Conservation (phyloP, 2,888 invertebrate species). For the Ectropis crepuscularia region DNA sequence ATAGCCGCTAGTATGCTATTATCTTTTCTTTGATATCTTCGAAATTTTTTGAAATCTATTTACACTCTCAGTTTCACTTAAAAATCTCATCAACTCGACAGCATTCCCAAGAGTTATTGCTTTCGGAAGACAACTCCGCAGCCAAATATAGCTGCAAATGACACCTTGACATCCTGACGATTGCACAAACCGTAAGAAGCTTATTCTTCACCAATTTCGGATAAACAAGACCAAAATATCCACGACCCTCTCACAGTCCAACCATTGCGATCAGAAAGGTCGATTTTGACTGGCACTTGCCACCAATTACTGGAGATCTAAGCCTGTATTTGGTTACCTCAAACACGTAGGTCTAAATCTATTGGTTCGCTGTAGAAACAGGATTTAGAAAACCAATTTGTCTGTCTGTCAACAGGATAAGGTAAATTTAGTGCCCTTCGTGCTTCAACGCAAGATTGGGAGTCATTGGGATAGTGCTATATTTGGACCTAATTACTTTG, state of each 20-base stretch:
- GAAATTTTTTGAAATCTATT: background rate
- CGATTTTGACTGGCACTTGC: slow-evolving; percentile 28
- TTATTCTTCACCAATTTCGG: slow-evolving; percentile 57
- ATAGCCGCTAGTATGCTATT: background rate
- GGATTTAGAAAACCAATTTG: slow-evolving; percentile 74
- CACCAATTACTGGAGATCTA: slow-evolving; percentile 28
- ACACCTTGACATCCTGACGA: slow-evolving; percentile 54
- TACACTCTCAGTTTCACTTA: slow-evolving; percentile 16
- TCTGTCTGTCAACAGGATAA: slow-evolving; percentile 73
- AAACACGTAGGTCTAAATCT: slow-evolving; percentile 24
- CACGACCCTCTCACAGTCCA: slow-evolving; percentile 11
- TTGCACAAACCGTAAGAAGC: slow-evolving; percentile 57
- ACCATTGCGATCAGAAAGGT: slow-evolving; percentile 10
- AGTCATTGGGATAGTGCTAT: slow-evolving; percentile 53
- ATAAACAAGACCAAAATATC: slow-evolving; percentile 38
- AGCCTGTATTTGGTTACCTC: background rate
- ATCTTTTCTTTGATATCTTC: background rate
- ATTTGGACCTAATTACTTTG: slow-evolving; percentile 47
- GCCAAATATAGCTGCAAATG: slow-evolving; percentile 51
- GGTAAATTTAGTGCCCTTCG: slow-evolving; percentile 60
- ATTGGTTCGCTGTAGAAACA: slow-evolving; percentile 47
- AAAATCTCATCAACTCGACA: slow-evolving; percentile 25
- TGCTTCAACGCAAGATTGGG: slow-evolving; percentile 48
- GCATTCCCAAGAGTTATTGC: slow-evolving; percentile 28
- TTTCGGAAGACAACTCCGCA: slow-evolving; percentile 35